Base-by-base conservation (phyloP, 2,888 invertebrate species). In the Micoletzkya japonica region DNA sequence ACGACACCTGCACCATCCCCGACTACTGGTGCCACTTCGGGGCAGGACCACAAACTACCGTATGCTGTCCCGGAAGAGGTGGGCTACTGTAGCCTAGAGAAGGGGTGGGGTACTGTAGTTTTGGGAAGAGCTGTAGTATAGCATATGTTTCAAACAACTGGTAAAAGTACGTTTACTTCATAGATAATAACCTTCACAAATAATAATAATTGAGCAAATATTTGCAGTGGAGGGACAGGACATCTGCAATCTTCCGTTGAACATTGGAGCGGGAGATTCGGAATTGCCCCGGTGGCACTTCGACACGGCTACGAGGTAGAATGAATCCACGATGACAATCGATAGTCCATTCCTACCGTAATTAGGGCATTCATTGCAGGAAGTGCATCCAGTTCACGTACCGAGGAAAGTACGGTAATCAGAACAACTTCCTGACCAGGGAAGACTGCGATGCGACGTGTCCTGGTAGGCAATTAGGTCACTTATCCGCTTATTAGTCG, bases 21-120 rank as follows among this genome's bases (percentile, higher is more conserved):
- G 70, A 64, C n/a, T 77, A 71, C 70, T 82, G 83, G 84, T 85
- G 85, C 73, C 85, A 85, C 71, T 73, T 85, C 56, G 85, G 85
- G 2, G 80, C 83, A 50, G 77, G 76, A 17, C 75, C 75, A 0
- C 79, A 82, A 39, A 84, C 85, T 2, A 85, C 85, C 4, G 80
- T 86, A 4, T 85, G 85, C 74, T 85, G 85, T 74, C 85, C 85
- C 17, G 81, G 82, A 71, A 73, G 80, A 76, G 81, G 81, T 81
- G 57, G 24, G 59, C 24, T 36, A 20, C 28, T 28, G 4, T 34
- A 10, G 28, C 26, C 4, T n/a, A 54, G 14, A 10, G 30, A 2
- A 14, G 4, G 24, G 20, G 50, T 50, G 50, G 17, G 17, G 50
- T 7, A 50, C 50, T 4, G 50, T 50, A 50, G 50, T 20, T n/a